Base-by-base conservation (phyloP, 2,797 vertebrate genomes). In the Capromys pilorides region DNA sequence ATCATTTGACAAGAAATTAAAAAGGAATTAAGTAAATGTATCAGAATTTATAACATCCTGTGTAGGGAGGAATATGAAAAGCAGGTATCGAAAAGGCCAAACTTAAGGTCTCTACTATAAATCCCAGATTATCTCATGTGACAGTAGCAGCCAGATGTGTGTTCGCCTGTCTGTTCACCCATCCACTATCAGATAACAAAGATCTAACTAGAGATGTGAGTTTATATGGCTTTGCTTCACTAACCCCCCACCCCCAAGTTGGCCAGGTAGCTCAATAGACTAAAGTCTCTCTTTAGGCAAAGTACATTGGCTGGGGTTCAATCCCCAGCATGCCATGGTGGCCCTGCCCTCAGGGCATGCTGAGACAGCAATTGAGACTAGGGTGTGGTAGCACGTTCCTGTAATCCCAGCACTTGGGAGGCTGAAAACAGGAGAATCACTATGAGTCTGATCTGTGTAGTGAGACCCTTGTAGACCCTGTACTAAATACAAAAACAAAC, bases 1-100 rank as follows among this genome's bases (percentile, higher is more conserved):
- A 71, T 61, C 75, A 78, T 69, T 69, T 94, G 62, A 19, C 10
- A 36, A 59, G 64, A 82, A 67, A 89, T 86, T 69, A 6, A 62
- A 93, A 79, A 80, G 21, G 0, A 97, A 85, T 85, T 75, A 93
- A 87, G 51, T 45, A 51, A 64, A 90, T 80, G 39, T 41, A 41
- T 51, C 79, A 94, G 59, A 93, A 90, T 89, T 18, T 86, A 54
- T 64, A 51, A 39, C 4, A 92, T 31, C 8, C 39, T 91, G 7
- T 26, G 66, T 80, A 82, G 89, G 19, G 45, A 92, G 54, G 49
- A 41, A 66, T 39, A 66, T 33, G 67, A 95, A 90, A 71, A 41
- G 7, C 26, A 77, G 41, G 73, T 31, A 75, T 69, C 62, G 45
- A 78, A 95, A 90, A 73, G 59, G 12, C 41, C 49, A 92, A 31